These are phyloP conservation scores for Mythimna lalbum DNA, from an alignment of 2,888 invertebrate genomes.

Conservation along the genomic window DNA sequence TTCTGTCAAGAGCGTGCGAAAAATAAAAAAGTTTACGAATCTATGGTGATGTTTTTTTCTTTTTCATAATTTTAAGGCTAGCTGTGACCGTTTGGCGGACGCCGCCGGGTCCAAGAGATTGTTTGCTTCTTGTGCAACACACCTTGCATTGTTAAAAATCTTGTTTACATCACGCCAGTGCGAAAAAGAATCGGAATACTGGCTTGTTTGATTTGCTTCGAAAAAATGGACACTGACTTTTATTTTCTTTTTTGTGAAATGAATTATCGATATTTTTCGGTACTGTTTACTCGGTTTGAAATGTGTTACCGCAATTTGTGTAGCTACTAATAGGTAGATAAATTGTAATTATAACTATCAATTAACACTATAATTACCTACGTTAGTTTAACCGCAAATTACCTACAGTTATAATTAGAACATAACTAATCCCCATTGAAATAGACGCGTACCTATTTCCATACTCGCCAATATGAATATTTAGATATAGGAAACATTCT, in stretches of 20 bases:
- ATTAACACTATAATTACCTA: conserved; percentile 29
- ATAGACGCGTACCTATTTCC: conserved; percentile 26
- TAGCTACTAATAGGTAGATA: conserved; percentile 3
- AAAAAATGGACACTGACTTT: conserved; percentile 34
- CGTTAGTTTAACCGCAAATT: conserved; percentile 46
- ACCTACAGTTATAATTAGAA: conserved; percentile 43
- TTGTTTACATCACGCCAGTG: conserved; percentile 78
- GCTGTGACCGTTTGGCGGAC: conserved; percentile 81
- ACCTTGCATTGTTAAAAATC: conserved; percentile 73
- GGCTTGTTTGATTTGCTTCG: conserved; percentile 45
- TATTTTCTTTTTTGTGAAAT: conserved; percentile 31
- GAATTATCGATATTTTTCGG: conserved; percentile 14
- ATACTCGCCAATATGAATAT: conserved; percentile 47
- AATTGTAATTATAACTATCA: conserved; percentile 31
- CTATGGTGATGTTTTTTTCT: conserved; percentile 30
- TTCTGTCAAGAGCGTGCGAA: conserved; percentile 86
- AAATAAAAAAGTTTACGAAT: conserved; percentile 63
- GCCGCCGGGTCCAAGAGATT: conserved; percentile 76
- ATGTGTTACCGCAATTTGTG: conserved; percentile 11
- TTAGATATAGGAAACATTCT: conserved; percentile 47
- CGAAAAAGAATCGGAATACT: conserved; percentile 67
- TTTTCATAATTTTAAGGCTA: conserved; percentile 36
- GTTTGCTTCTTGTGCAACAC: conserved; percentile 62
- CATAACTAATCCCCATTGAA: conserved; percentile 33
- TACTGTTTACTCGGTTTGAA: background rate